Percentiles rank a stretch among this genome's conserved stretches.
These are phyloP conservation scores for Cyrtorhinus lividipennis DNA, from an alignment of 1,140 invertebrate species.

Conservation along the genomic window DNA sequence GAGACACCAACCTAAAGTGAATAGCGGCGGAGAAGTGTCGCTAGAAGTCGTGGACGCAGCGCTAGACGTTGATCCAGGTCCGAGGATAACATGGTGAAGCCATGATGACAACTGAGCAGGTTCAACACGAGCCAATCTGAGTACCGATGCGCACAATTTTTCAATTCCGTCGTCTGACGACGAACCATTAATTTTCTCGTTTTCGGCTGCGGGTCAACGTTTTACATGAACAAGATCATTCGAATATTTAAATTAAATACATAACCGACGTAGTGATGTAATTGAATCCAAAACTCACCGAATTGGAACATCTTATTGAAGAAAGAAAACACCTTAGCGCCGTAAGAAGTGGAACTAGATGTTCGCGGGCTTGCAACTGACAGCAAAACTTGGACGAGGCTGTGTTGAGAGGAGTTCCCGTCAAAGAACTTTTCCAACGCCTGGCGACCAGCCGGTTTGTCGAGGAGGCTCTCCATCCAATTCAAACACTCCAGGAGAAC, in stretches of 20 bases:
- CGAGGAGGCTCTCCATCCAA: slow-evolving; percentile 72
- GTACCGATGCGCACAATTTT: slow-evolving; percentile 49
- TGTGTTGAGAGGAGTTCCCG: slow-evolving; percentile 35
- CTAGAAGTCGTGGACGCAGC: slow-evolving; percentile 22
- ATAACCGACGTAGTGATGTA: background rate
- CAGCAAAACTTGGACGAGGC: slow-evolving; percentile 55
- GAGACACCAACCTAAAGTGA: slow-evolving; percentile 24
- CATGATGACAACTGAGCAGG: slow-evolving; percentile 47
- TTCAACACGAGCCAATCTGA: slow-evolving; percentile 49
- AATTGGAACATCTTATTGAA: slow-evolving; percentile 63
- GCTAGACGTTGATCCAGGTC: slow-evolving; percentile 33
- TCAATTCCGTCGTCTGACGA: slow-evolving; percentile 45
- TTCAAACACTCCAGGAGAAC: slow-evolving; percentile 53
- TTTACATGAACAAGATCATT: slow-evolving; percentile 8
- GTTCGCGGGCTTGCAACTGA: slow-evolving; percentile 51
- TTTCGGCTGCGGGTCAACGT: no score
- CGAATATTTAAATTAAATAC: background rate
- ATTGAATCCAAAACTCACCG: no score
- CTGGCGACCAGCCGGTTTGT: slow-evolving; percentile 57
- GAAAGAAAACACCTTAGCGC: slow-evolving; percentile 61
- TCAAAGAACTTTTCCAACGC: slow-evolving; percentile 68
- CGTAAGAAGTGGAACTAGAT: slow-evolving; percentile 45
- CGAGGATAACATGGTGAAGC: slow-evolving; percentile 51
- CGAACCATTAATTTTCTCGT: slow-evolving; percentile 25
- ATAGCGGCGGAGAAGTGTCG: slow-evolving; percentile 12